Evolutionary conservation across 1,140 invertebrate genomes (phyloP).

Genomic region (Drosophila biarmipes): DNA sequence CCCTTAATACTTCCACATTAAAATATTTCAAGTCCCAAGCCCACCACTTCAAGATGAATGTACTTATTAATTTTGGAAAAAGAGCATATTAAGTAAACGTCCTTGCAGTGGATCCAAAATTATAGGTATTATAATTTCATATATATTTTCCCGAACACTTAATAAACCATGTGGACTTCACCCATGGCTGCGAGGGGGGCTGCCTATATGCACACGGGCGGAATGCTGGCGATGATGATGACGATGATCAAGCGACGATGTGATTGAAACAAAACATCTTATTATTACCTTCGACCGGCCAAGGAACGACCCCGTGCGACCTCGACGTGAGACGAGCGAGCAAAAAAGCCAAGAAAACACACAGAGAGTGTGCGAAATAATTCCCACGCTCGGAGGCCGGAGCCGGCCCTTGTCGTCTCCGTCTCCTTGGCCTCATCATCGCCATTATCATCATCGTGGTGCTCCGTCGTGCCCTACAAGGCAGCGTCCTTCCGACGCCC

Average conservation of each 20-base stretch:
- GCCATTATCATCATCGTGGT: slow-evolving; percentile 38
- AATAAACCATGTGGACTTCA: not conserved
- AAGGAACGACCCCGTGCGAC: slow-evolving; percentile 76
- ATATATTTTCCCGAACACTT: not conserved
- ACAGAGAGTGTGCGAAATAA: slow-evolving; percentile 69
- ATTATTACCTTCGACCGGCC: slow-evolving; percentile 74
- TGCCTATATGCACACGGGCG: slow-evolving; percentile 39
- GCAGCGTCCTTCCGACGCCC: slow-evolving; percentile 67
- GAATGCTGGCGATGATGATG: slow-evolving; percentile 28
- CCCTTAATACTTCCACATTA: too few species aligned
- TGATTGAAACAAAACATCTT: slow-evolving; percentile 83
- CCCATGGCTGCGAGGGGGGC: not conserved
- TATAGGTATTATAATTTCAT: too few species aligned
- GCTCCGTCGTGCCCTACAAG: slow-evolving; percentile 61
- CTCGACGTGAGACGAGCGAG: slow-evolving; percentile 57
- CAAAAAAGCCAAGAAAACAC: slow-evolving; percentile 10
- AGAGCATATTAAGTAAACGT: too few species aligned
- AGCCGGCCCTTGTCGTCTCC: slow-evolving; percentile 64
- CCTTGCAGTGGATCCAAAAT: too few species aligned
- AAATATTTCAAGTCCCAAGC: too few species aligned
- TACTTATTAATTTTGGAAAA: too few species aligned
- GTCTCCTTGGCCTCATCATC: slow-evolving; percentile 33
- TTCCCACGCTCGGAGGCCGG: slow-evolving; percentile 68
- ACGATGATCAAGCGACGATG: slow-evolving; percentile 71
- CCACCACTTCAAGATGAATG: too few species aligned